phyloP scores from a whole-genome alignment of 2,888 invertebrate species.

The Acleris cristana region DNA sequence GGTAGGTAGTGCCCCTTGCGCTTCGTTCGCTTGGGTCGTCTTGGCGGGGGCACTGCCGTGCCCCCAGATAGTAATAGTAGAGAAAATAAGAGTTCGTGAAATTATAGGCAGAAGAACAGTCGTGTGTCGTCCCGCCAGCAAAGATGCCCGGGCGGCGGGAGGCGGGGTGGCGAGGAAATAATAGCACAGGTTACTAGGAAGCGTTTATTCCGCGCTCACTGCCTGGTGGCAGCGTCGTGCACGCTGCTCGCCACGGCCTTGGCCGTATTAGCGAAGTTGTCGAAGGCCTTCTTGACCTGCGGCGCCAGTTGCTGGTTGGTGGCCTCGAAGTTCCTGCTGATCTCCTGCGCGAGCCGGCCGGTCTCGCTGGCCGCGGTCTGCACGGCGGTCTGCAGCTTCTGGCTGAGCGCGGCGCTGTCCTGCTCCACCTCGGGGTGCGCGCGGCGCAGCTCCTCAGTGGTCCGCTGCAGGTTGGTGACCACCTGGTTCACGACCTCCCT shows the following conservation, averaged over 20 bases:
- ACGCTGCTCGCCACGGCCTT: constrained; percentile 68
- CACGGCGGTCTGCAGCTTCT: constrained; percentile 63
- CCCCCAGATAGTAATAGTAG: no score
- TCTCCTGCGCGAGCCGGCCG: constrained; percentile 68
- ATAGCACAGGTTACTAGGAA: not conserved
- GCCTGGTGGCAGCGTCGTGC: constrained; percentile 73
- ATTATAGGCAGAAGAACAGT: no score
- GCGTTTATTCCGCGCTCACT: constrained; percentile 39
- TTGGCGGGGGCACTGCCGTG: no score
- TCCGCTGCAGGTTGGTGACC: constrained; percentile 57
- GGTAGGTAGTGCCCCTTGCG: no score
- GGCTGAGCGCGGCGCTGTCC: constrained; percentile 59
- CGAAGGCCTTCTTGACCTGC: constrained; percentile 69
- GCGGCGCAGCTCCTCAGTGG: constrained; percentile 63
- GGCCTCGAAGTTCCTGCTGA: constrained; percentile 62
- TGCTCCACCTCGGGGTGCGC: constrained; percentile 74
- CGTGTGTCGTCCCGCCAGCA: no score
- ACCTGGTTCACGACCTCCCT: constrained; percentile 67
- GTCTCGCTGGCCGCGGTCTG: constrained; percentile 62
- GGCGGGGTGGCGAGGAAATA: not conserved
- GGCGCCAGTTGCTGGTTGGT: constrained; percentile 72
- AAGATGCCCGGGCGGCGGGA: no score
- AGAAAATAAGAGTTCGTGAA: no score
- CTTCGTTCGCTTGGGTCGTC: no score
- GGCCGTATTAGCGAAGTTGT: constrained; percentile 67